These are phyloP conservation scores for Pampusana beccarii DNA, from an alignment of 2,113 vertebrate genomes.

Conservation along the genomic window DNA sequence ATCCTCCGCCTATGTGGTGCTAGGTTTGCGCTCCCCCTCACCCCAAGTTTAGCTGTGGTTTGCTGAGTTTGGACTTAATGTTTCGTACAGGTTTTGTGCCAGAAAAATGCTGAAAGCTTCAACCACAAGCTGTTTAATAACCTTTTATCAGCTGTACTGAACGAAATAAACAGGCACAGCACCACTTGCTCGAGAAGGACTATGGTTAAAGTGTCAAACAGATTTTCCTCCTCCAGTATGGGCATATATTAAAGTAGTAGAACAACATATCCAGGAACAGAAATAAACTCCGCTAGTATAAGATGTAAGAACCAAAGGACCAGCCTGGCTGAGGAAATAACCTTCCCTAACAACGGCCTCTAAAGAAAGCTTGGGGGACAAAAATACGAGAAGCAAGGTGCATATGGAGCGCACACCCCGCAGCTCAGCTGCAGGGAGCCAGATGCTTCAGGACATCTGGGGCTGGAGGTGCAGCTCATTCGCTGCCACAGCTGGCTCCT, in stretches of 20 bases:
- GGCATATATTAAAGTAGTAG: neutral
- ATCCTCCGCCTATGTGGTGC: neutral
- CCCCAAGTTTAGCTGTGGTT: neutral
- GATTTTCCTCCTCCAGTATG: neutral
- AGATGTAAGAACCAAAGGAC: neutral
- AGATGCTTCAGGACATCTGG: neutral
- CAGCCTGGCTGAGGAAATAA: neutral
- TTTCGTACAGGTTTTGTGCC: neutral
- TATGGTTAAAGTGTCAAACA: neutral
- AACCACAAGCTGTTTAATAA: neutral
- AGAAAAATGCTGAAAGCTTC: neutral
- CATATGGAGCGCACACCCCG: rapidly evolving
- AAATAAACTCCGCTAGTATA: neutral
- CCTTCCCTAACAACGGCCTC: neutral
- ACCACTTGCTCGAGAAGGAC: neutral
- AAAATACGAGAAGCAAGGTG: neutral
- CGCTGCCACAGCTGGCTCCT: rapidly evolving
- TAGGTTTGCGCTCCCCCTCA: neutral
- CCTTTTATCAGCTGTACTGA: neutral
- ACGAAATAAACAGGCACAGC: neutral
- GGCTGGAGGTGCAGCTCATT: neutral
- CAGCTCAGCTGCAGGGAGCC: neutral
- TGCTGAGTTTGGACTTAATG: neutral
- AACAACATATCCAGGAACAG: neutral
- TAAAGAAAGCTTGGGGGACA: neutral